phyloP scores from a whole-genome alignment of 2,888 invertebrate species.

The Ophraella communa region DNA sequence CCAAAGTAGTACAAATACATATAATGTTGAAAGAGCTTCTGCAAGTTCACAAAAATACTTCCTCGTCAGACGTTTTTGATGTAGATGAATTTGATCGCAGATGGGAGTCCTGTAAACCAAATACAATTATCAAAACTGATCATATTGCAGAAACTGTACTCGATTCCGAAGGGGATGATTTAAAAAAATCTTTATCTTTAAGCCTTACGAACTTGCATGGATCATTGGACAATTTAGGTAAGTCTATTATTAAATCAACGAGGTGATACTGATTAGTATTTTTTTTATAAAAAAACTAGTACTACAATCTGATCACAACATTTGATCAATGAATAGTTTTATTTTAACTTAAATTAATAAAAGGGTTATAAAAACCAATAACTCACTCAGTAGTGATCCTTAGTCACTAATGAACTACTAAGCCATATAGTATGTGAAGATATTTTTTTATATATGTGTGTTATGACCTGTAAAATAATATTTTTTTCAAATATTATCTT shows the following conservation, averaged over 20 bases:
- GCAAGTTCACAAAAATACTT: conserved; percentile 53
- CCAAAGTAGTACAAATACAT: conserved; percentile 62
- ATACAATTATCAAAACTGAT: conserved; percentile 66
- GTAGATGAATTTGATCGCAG: conserved; percentile 73
- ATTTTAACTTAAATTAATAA: no score
- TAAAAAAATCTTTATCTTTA: conserved; percentile 56
- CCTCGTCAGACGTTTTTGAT: conserved; percentile 36
- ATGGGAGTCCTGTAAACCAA: conserved; percentile 76
- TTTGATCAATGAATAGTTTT: no score
- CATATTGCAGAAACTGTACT: conserved; percentile 51
- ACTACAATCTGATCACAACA: no score
- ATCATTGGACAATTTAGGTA: conserved; percentile 64
- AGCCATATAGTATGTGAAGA: no score
- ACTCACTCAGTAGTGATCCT: no score
- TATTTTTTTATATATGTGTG: no score
- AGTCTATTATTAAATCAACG: background rate
- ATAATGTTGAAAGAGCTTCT: conserved; percentile 62
- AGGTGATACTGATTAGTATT: no score
- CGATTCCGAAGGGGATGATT: conserved; percentile 51
- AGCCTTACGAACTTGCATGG: conserved; percentile 73
- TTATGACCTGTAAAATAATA: no score
- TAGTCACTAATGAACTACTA: no score
- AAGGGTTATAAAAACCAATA: no score
- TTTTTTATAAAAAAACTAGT: no score
- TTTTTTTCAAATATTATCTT: no score